These are phyloP conservation scores for Wasmannia auropunctata DNA, from an alignment of 1,140 invertebrate species.

Conservation along the genomic window DNA sequence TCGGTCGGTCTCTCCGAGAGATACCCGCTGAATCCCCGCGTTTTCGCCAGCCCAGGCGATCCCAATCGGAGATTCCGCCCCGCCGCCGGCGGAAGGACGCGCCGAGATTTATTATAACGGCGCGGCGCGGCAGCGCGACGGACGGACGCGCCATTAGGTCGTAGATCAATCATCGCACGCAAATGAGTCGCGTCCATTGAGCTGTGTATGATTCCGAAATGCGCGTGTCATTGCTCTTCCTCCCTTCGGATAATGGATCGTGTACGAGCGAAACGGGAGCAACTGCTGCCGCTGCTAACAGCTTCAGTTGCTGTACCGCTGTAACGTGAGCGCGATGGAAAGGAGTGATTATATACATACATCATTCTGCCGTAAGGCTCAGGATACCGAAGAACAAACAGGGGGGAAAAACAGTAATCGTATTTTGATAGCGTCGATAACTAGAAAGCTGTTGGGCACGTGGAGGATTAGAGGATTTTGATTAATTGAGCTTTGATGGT, in stretches of 20 bases:
- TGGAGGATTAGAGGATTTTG: background rate
- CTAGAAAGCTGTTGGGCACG: background rate
- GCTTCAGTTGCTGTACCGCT: background rate
- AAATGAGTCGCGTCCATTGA: conserved; percentile 36
- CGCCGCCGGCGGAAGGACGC: background rate
- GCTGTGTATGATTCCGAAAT: conserved; percentile 36
- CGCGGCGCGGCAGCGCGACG: background rate
- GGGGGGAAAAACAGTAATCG: background rate
- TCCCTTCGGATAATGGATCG: background rate
- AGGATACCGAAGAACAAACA: background rate
- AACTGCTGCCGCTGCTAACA: background rate
- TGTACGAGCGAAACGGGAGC: background rate
- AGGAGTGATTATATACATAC: background rate
- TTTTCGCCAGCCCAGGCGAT: background rate
- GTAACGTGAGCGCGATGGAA: background rate
- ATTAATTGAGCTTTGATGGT: background rate
- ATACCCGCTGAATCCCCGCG: background rate
- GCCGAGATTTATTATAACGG: conserved; percentile 40
- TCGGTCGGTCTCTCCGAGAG: background rate
- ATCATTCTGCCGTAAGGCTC: too few species aligned
- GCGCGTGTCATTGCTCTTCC: conserved; percentile 32
- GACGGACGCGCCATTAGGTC: conserved; percentile 42
- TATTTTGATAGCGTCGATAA: background rate
- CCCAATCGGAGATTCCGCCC: background rate
- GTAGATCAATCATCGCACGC: conserved; percentile 52